Evolutionary conservation across 2,888 invertebrate species (phyloP).

Genomic region (Dichetophora obliterata): DNA sequence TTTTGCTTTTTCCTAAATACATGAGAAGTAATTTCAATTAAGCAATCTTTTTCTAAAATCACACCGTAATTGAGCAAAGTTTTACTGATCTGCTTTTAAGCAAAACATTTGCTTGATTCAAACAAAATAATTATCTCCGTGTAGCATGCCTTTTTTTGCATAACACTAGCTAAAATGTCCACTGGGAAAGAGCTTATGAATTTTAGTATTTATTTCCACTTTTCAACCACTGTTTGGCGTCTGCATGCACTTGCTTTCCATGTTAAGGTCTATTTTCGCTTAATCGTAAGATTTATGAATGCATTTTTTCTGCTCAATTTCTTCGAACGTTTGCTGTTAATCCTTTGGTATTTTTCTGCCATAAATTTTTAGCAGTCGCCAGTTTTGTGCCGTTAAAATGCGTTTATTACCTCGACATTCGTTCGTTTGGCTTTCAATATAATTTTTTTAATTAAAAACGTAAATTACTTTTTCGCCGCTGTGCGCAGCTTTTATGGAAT

Average conservation of each 20-base stretch:
- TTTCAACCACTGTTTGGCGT: too few relatives aligned
- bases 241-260: neutral
- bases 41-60: too few relatives aligned
- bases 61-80: too few relatives aligned
- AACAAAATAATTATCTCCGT: too few relatives aligned
- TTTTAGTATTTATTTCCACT: too few relatives aligned
- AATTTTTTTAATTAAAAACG: slow-evolving; percentile 20
- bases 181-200: too few relatives aligned
- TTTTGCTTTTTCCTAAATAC: too few relatives aligned
- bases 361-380: slow-evolving; percentile 3
- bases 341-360: neutral
- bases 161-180: too few relatives aligned
- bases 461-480: slow-evolving; percentile 6
- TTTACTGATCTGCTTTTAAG: too few relatives aligned
- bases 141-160: too few relatives aligned
- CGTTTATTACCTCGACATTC: neutral
- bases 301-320: neutral
- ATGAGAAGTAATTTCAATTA: too few relatives aligned
- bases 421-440: neutral
- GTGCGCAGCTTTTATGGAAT: neutral
- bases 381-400: slow-evolving; percentile 9
- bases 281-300: slow-evolving; percentile 17
- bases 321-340: neutral
- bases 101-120: too few relatives aligned
- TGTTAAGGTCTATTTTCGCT: neutral